Percentiles rank a stretch among this genome's conserved stretches.
These are phyloP conservation scores for Elachura formosa DNA, from an alignment of 2,113 vertebrate species.

Conservation along the genomic window DNA sequence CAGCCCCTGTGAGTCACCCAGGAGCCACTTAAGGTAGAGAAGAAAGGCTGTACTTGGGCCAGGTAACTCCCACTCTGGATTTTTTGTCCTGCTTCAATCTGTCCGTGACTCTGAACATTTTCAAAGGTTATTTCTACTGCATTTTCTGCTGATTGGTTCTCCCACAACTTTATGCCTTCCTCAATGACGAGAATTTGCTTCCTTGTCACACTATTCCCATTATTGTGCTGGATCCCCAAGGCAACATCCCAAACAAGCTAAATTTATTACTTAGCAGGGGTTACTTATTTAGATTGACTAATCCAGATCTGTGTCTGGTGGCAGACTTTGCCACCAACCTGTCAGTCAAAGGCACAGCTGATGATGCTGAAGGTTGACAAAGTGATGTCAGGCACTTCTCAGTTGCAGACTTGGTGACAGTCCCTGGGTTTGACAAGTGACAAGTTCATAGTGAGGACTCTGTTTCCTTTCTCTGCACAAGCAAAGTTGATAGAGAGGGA, in stretches of 20 bases:
- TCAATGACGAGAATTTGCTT: fast-evolving
- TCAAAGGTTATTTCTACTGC: background rate
- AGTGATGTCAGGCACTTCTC: background rate
- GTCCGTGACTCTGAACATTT: background rate
- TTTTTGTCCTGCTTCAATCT: background rate
- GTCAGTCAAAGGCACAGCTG: background rate
- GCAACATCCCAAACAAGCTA: background rate
- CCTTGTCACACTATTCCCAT: background rate
- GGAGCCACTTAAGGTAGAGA: background rate
- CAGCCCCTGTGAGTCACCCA: background rate
- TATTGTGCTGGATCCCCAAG: background rate
- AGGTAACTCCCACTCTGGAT: background rate
- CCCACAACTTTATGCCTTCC: background rate
- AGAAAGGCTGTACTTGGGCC: background rate
- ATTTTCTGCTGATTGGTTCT: background rate
- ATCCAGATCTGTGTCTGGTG: background rate
- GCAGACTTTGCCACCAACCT: background rate
- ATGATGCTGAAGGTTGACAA: background rate
- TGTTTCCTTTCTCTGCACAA: background rate
- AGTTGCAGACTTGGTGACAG: background rate
- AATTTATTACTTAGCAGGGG: background rate
- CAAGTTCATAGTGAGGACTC: background rate
- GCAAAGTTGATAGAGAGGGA: background rate
- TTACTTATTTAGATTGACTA: background rate
- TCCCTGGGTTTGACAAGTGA: background rate